These are phyloP conservation scores for Drosophila triauraria DNA, from an alignment of 1,140 invertebrate species.

Conservation along the genomic window DNA sequence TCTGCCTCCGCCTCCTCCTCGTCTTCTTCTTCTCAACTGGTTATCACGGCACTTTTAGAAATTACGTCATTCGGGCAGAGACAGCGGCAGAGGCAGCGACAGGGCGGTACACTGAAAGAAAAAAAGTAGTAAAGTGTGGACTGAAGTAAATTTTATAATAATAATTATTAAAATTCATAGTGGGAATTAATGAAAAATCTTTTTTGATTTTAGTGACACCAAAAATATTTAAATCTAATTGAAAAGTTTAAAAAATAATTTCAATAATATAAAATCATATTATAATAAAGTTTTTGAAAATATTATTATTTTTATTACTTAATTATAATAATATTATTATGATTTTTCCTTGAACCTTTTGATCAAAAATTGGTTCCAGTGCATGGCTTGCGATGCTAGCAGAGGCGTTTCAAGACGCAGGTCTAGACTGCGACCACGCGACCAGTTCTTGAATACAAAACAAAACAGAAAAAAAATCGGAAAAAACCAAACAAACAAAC, in stretches of 20 bases:
- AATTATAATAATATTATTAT: too few relatives aligned
- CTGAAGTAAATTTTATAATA: background rate
- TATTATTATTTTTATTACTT: too few relatives aligned
- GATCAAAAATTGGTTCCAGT: conserved; percentile 4
- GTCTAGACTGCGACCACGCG: conserved; percentile 51
- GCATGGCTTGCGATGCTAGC: conserved; percentile 8
- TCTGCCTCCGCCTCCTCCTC: conserved; percentile 7
- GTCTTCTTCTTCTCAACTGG: conserved; percentile 61
- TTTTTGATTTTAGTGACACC: too few relatives aligned
- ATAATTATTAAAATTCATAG: background rate
- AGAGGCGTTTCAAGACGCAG: conserved; percentile 54
- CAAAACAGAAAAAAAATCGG: conserved; percentile 9
- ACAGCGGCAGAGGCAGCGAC: conserved; percentile 12
- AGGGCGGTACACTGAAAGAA: conserved; percentile 11
- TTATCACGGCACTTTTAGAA: conserved; percentile 78
- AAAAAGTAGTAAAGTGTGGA: background rate
- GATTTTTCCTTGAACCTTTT: too few relatives aligned
- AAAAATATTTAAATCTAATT: too few relatives aligned
- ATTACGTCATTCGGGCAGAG: conserved; percentile 73
- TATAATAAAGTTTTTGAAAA: too few relatives aligned
- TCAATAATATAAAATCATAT: too few relatives aligned
- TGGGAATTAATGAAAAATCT: too few relatives aligned
- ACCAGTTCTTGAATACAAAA: conserved; percentile 54
- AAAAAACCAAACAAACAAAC: conserved; percentile 25
- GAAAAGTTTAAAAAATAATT: too few relatives aligned